These are phyloP conservation scores for Machimus rusticus DNA, from an alignment of 2,888 invertebrate genomes.

Conservation along the genomic window DNA sequence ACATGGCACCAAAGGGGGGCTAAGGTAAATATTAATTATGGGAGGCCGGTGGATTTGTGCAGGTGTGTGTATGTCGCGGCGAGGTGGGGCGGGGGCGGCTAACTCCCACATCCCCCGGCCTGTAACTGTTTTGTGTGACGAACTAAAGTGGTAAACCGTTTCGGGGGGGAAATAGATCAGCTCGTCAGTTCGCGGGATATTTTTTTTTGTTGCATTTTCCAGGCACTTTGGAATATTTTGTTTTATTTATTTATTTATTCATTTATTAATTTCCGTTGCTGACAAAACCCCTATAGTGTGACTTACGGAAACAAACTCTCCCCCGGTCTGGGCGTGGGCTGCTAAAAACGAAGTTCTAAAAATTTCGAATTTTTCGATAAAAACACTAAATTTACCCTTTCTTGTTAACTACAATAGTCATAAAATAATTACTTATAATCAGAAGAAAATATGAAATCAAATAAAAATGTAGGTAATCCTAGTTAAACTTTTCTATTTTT, in stretches of 20 bases:
- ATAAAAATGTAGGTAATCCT: too few species aligned
- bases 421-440: too few species aligned
- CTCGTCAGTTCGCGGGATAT: neutral
- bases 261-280: neutral
- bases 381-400: neutral
- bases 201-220: neutral
- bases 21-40: conserved; percentile 43
- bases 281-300: neutral
- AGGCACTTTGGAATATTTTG: neutral
- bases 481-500: too few species aligned
- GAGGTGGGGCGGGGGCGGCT: neutral
- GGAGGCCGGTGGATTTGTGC: conserved; percentile 18
- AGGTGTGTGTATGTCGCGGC: conserved; percentile 17
- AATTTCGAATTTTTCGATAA: neutral
- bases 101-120: neutral
- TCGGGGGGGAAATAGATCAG: neutral
- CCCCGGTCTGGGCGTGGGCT: neutral
- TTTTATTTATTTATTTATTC: neutral
- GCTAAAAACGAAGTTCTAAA: neutral
- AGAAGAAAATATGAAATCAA: neutral
- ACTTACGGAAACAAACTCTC: neutral
- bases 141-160: conserved; percentile 20
- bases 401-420: neutral
- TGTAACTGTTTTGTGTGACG: neutral
- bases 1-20: conserved; percentile 39